Base-by-base conservation (phyloP, 2,888 invertebrate genomes). In the Molanna angustata region DNA sequence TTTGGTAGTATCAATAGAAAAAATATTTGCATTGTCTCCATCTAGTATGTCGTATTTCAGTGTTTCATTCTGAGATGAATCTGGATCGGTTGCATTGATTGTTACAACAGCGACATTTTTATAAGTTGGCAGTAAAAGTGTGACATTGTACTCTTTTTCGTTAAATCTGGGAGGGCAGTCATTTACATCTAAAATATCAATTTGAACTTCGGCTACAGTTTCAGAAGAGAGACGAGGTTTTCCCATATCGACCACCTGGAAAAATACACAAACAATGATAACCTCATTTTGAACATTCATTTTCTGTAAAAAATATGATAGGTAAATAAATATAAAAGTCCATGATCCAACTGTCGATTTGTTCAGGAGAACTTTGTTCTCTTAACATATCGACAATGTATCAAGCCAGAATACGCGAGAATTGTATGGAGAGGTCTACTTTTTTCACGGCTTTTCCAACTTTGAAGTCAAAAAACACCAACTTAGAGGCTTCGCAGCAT, bases 141-240 rank as follows among this genome's bases (percentile, higher is more conserved):
- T 87, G 1, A 88, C 84, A 63, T 87, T 85, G 69, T 92, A 91
- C 47, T 81, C 72, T 11, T 80, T 66, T 53, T 81, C 79, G 6
- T 80, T 71, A 70, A 96, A 95, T 47, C 77, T 73, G 2, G 95
- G 95, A n/a, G 93, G 84, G 62, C 91, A 90, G 67, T 95, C 94
- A 72, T 96, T 94, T 4, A 92, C 85, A 71, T 94, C 92, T 4
- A 74, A 78, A 21, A 96, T 84, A 52, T 76, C 73, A 19, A 97
- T 88, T 58, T 80, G 74, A 11, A 98, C 93, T 56, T 78, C 80
- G 0, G 95, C 94, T 9, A 85, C 83, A 49, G 84, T 84, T 62
- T 86, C 85, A 0, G 93, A 88, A 17, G 87, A 84, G 18, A 93
- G 73, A 46, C 85, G 83, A 2, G 96, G 95, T 58, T 83, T 84